Percentiles rank a stretch among this genome's conserved stretches.
These are phyloP conservation scores for Vidua chalybeata DNA, from an alignment of 2,113 vertebrate species.

Conservation along the genomic window DNA sequence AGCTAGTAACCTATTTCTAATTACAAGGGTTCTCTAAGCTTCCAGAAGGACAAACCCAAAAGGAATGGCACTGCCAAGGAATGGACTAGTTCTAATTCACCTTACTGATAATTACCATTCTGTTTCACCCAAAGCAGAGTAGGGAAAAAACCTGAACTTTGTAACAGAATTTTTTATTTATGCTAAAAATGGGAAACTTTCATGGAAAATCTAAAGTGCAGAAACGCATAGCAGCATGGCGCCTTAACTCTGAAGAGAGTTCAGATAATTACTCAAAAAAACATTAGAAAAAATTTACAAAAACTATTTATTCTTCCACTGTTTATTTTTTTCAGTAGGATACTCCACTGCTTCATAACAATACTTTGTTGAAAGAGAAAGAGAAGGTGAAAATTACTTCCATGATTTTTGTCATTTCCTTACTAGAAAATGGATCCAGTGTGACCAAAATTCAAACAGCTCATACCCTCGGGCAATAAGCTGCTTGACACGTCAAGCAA, in stretches of 20 bases:
- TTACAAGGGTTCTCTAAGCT: constrained; percentile 1
- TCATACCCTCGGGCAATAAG: not conserved
- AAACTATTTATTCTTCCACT: not conserved
- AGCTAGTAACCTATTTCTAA: constrained; percentile 53
- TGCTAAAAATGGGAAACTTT: not conserved
- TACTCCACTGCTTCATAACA: not conserved
- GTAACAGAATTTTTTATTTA: not conserved
- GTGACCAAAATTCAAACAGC: not conserved
- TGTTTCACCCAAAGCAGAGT: not conserved
- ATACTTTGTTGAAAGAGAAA: not conserved
- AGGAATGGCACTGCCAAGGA: not conserved
- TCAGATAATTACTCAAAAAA: not conserved
- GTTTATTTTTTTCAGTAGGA: not conserved
- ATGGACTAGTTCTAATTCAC: not conserved
- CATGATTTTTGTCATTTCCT: not conserved
- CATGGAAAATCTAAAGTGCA: not conserved
- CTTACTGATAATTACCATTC: constrained; percentile 8
- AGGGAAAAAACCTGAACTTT: not conserved
- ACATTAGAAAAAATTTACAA: not conserved
- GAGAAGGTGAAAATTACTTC: not conserved
- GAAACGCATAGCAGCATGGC: accelerated
- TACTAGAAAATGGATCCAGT: not conserved
- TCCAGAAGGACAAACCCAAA: constrained; percentile 55
- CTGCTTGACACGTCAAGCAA: not conserved
- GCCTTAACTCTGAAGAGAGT: not conserved